Evolutionary conservation across 2,888 invertebrate species (phyloP).

Genomic region (Zaprionus lineosus): DNA sequence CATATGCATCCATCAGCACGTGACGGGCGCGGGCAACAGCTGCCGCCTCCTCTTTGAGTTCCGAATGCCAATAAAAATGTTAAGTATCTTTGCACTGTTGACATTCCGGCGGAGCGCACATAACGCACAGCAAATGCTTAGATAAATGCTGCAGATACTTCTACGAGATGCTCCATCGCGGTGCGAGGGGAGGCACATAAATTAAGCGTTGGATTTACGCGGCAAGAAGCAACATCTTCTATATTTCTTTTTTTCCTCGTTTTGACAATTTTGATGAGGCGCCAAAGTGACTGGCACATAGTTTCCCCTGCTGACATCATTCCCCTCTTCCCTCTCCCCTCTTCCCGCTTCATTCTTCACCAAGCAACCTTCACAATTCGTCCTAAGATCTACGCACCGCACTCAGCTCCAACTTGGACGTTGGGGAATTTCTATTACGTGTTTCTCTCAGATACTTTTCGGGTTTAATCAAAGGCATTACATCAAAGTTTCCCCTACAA

Average conservation of each 20-base stretch:
- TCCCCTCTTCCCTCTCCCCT: background rate
- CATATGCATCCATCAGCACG: slow-evolving; percentile 72
- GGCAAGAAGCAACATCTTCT: background rate
- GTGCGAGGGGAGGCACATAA: slow-evolving; percentile 43
- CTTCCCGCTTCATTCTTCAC: background rate
- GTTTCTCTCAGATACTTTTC: slow-evolving; percentile 52
- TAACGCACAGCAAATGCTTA: slow-evolving; percentile 45
- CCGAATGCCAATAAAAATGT: slow-evolving; percentile 82
- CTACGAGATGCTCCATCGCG: too few species aligned
- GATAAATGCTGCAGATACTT: slow-evolving; percentile 65
- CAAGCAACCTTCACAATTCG: background rate
- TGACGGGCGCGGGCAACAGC: slow-evolving; percentile 57
- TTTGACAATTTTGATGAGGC: slow-evolving; percentile 66
- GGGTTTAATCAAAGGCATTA: slow-evolving; percentile 52
- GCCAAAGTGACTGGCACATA: slow-evolving; percentile 48
- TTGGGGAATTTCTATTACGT: slow-evolving; percentile 18
- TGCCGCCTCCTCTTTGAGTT: slow-evolving; percentile 55
- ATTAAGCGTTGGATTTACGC: slow-evolving; percentile 55
- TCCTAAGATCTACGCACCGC: background rate
- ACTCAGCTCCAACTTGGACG: too few species aligned
- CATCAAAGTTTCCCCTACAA: slow-evolving; percentile 31
- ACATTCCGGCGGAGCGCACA: slow-evolving; percentile 50
- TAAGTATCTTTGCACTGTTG: slow-evolving; percentile 79
- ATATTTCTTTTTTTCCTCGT: slow-evolving; percentile 22
- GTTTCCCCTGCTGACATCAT: slow-evolving; percentile 18